These are phyloP conservation scores for Limanda limanda DNA, from an alignment of 2,113 vertebrate genomes.

Conservation along the genomic window DNA sequence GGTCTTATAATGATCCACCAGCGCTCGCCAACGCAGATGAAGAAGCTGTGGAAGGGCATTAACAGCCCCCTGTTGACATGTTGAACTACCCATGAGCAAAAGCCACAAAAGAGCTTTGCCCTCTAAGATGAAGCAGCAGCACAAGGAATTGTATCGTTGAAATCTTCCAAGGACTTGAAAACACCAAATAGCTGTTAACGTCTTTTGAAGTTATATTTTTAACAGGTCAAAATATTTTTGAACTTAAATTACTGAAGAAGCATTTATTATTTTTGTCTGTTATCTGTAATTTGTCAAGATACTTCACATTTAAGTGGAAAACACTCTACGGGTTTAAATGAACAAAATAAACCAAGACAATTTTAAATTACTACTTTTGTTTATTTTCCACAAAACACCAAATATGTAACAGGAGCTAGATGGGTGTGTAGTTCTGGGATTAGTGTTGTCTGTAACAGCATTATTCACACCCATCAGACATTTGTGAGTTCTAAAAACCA, in stretches of 20 bases:
- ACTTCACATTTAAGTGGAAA: background rate
- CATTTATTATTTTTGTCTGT: background rate
- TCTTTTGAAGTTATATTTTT: no score
- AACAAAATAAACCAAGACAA: background rate
- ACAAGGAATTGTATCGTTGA: no score
- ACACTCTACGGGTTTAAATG: background rate
- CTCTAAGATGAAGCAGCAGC: background rate
- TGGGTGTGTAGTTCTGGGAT: conserved; percentile 6
- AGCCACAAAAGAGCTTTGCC: background rate
- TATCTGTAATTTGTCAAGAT: background rate
- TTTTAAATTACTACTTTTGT: background rate
- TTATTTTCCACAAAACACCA: conserved; percentile 63
- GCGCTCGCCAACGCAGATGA: conserved; percentile 77
- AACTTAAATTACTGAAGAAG: background rate
- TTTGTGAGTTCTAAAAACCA: background rate
- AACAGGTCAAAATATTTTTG: background rate
- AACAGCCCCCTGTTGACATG: conserved; percentile 74
- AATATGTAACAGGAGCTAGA: conserved; percentile 23
- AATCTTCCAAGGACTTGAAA: no score
- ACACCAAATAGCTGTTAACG: no score
- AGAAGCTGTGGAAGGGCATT: conserved; percentile 84
- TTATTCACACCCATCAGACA: conserved; percentile 23
- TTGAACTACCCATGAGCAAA: conserved; percentile 40
- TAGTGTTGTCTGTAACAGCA: conserved; percentile 22
- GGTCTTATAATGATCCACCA: conserved; percentile 84